A percentile compares a stretch with the other conserved stretches of the same genome.
Evolutionary conservation across 1,140 invertebrate genomes (phyloP).

Genomic region (Papilio xuthus): DNA sequence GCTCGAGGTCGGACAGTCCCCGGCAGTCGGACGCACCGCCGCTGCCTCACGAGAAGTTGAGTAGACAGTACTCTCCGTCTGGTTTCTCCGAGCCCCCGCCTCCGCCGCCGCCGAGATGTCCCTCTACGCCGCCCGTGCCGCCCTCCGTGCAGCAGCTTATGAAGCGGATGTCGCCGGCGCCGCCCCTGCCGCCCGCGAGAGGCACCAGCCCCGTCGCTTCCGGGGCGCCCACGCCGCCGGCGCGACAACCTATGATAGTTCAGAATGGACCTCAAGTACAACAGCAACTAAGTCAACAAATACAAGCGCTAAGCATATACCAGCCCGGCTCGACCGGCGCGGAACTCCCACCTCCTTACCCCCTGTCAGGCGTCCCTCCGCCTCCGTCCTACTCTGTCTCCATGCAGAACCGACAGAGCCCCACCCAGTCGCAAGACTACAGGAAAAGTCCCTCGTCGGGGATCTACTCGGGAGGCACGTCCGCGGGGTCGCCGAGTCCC

Average conservation of each 20-base stretch:
- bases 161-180: conserved; percentile 92
- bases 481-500: conserved; percentile 90
- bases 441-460: conserved; percentile 89
- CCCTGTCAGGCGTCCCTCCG: conserved; percentile 85
- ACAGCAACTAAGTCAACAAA: conserved; percentile 92
- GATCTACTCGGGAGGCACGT: conserved; percentile 90
- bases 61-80: conserved; percentile 86
- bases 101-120: conserved; percentile 86
- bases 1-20: conserved; percentile 94
- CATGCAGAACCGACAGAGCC: conserved; percentile 92
- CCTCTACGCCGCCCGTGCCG: conserved; percentile 88
- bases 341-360: conserved; percentile 90
- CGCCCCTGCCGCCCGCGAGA: conserved; percentile 83
- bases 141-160: conserved; percentile 91
- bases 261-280: conserved; percentile 91
- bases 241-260: conserved; percentile 89
- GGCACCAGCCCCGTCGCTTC: conserved; percentile 90
- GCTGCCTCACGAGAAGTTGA: conserved; percentile 78
- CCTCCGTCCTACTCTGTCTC: conserved; percentile 93
- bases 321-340: conserved; percentile 84
- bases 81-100: conserved; percentile 87
- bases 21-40: conserved; percentile 83
- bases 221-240: conserved; percentile 70
- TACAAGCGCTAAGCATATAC: conserved; percentile 92
- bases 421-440: conserved; percentile 90